phyloP scores from a whole-genome alignment of 2,797 vertebrate genomes.

The Galagoides demidoff region DNA sequence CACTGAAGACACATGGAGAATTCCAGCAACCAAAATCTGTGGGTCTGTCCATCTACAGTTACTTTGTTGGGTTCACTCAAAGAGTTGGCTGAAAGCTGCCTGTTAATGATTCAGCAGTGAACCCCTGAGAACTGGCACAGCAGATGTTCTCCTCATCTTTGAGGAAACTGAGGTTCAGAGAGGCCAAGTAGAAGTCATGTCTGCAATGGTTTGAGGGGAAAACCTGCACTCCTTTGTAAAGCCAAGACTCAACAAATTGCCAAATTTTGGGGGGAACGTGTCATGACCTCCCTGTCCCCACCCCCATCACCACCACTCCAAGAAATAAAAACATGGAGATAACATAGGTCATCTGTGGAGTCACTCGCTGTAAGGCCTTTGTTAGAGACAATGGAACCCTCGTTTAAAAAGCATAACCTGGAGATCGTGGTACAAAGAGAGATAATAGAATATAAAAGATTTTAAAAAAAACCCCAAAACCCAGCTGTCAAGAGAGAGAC shows the following conservation, averaged over 20 bases:
- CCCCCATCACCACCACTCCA: fast-evolving
- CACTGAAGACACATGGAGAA: background rate
- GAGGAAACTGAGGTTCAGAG: background rate
- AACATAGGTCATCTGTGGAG: background rate
- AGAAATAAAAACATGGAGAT: background rate
- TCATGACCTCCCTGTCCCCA: background rate
- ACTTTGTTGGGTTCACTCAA: background rate
- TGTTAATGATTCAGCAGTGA: background rate
- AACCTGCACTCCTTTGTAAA: background rate
- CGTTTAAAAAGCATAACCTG: background rate
- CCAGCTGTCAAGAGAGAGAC: background rate
- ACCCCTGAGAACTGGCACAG: background rate
- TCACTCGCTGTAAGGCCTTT: background rate
- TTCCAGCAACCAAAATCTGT: background rate
- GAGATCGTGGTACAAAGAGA: conserved; percentile 3
- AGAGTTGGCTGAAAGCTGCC: background rate
- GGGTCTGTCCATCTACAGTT: background rate
- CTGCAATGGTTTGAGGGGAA: background rate
- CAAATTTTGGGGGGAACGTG: background rate
- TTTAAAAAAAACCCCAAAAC: background rate
- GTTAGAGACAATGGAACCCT: background rate
- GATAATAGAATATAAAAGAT: background rate
- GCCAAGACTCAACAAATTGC: background rate
- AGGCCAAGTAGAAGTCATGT: background rate
- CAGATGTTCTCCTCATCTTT: background rate